Evolutionary conservation across 2,797 vertebrate species (phyloP), one percentile per base, ranked within the genome.

Genomic region (Synanceia verrucosa): DNA sequence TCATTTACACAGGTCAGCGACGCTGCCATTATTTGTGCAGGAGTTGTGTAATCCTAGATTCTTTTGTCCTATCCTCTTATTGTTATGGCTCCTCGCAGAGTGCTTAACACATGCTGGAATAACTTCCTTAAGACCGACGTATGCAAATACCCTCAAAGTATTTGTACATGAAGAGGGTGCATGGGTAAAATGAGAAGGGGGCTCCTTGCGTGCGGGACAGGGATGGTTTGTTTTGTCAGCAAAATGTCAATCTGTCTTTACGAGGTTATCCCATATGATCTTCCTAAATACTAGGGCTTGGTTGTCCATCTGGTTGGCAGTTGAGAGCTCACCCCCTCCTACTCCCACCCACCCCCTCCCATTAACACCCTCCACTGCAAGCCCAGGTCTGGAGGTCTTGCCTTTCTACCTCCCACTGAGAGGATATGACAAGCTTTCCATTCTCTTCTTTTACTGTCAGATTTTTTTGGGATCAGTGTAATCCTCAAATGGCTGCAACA

Each of bases 191-290:
- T 63, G 64, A 37, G 58, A 65, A 63, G 79, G 73, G 81, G 76
- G 55, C 47, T 28, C n/a, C 56, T 80, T 86, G 87, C 71, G 44
- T 87, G 87, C 39, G 6, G 52, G 79, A 89, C 82, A 66, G 73
- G 70, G 86, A 75, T 79, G 78, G 86, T 89, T 88, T 91, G 90
- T 91, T 90, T 90, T 84, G 88, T 93, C 91, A 92, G 90, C 92
- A 91, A 91, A 93, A 92, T 91, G 87, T 86, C 91, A 91, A 92
- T 91, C 88, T 88, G 91, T 89, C 88, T 89, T 86, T 87, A 75
- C 79, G 72, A 88, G 87, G 91, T 91, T 92, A 93, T 93, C 91
- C 89, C 84, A 84, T 85, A 90, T 89, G 91, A 90, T 90, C 91
- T 91, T 74, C 73, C 86, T 88, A 90, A 92, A 92, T 90, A 86